Conservation (phyloP, 2,797 vertebrate genomes). For the Smutsia gigantea region DNA sequence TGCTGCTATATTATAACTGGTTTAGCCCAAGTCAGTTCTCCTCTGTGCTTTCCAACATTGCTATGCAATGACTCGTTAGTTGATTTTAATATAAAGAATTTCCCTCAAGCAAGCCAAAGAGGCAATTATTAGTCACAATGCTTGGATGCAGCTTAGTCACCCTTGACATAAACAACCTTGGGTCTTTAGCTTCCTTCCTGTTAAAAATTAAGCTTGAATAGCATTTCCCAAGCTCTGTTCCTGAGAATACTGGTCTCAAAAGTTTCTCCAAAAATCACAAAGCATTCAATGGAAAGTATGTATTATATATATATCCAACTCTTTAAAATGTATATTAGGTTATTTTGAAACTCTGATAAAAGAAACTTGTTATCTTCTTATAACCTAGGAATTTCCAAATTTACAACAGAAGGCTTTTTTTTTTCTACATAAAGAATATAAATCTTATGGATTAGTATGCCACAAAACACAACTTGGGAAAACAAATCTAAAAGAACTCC, state of each 20-base stretch:
- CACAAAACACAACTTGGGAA: neutral
- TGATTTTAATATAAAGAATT: neutral
- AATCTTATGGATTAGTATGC: neutral
- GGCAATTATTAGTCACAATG: neutral
- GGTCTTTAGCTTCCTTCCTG: slow-evolving; percentile 33
- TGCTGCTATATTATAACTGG: neutral
- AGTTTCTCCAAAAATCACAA: neutral
- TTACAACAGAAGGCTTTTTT: neutral
- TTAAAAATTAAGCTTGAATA: neutral
- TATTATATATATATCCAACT: neutral
- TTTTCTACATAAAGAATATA: neutral
- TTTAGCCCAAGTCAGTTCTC: neutral
- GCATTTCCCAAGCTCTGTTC: neutral
- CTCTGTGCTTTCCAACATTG: neutral
- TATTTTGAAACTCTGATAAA: neutral
- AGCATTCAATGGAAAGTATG: neutral
- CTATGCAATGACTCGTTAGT: neutral
- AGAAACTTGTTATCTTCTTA: neutral
- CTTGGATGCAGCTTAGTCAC: neutral
- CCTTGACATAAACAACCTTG: neutral
- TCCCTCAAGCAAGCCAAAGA: neutral
- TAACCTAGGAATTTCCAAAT: slow-evolving; percentile 14
- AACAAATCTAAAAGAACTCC: neutral
- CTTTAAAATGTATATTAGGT: neutral
- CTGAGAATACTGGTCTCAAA: neutral